These are phyloP conservation scores for Lithobius niger DNA, from an alignment of 1,140 invertebrate genomes.

Conservation along the genomic window DNA sequence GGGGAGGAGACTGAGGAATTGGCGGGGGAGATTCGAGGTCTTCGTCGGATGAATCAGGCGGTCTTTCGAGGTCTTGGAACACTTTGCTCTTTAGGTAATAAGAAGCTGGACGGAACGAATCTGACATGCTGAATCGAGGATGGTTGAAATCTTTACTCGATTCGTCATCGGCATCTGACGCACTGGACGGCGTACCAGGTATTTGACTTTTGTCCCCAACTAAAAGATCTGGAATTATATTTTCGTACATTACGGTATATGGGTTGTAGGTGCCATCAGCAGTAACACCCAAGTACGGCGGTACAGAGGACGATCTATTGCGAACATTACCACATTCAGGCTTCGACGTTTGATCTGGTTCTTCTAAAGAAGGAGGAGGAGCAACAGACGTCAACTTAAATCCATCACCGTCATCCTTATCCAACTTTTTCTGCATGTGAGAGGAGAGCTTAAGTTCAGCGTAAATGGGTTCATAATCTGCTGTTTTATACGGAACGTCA, in stretches of 20 bases:
- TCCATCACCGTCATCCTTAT: no score
- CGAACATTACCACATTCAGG: no score
- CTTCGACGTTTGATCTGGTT: no score
- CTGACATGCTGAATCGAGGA: conserved; percentile 63
- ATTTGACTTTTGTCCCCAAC: conserved; percentile 12
- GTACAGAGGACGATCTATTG: no score
- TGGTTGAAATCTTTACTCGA: conserved; percentile 59
- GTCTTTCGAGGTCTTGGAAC: conserved; percentile 30
- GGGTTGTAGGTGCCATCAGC: not conserved
- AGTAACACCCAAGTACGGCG: no score
- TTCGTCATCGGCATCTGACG: conserved; percentile 73
- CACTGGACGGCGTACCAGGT: conserved; percentile 39
- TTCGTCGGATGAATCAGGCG: conserved; percentile 63
- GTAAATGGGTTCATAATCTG: conserved; percentile 18
- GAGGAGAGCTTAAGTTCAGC: conserved; percentile 17
- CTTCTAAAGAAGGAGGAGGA: no score
- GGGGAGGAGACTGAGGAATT: conserved; percentile 57
- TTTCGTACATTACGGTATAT: not conserved
- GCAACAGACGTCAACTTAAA: no score
- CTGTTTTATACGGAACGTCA: no score
- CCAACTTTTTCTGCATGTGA: no score
- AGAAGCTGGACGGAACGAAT: conserved; percentile 70
- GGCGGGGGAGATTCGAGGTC: conserved; percentile 67
- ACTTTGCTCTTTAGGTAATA: conserved; percentile 54
- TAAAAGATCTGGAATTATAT: conserved; percentile 14